A percentile compares a stretch with the other conserved stretches of the same genome.
Conservation (phyloP, 2,888 invertebrate species). For the Brachylomia viminalis region DNA sequence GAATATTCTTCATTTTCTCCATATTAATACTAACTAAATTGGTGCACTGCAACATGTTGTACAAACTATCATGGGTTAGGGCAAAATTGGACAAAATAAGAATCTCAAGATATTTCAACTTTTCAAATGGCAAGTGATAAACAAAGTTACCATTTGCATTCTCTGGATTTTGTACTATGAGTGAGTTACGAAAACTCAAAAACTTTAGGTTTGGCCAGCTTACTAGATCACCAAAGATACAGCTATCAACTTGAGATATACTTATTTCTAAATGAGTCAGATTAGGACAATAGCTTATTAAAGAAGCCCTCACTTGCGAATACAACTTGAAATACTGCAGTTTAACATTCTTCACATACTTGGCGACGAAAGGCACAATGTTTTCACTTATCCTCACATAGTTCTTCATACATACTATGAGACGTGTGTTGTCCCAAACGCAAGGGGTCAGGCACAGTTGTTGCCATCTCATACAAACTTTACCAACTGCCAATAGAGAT, state of each 20-base stretch:
- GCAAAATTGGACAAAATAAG: slow-evolving; percentile 88
- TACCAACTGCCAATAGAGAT: slow-evolving; percentile 86
- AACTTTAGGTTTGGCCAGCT: slow-evolving; percentile 89
- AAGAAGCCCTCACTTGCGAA: slow-evolving; percentile 87
- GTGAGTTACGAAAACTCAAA: slow-evolving; percentile 88
- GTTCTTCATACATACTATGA: slow-evolving; percentile 90
- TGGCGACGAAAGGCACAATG: slow-evolving; percentile 89
- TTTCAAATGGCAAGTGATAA: slow-evolving; percentile 88
- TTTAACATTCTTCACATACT: slow-evolving; percentile 89
- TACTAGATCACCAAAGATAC: slow-evolving; percentile 88
- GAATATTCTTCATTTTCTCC: slow-evolving; percentile 90
- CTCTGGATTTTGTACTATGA: slow-evolving; percentile 86
- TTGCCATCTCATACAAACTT: slow-evolving; percentile 88
- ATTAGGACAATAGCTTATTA: slow-evolving; percentile 88
- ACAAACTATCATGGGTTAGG: slow-evolving; percentile 85
- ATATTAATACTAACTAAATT: slow-evolving; percentile 88
- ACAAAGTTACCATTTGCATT: slow-evolving; percentile 88
- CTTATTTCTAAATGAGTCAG: slow-evolving; percentile 90
- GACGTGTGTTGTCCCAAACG: slow-evolving; percentile 89
- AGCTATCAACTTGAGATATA: slow-evolving; percentile 89
- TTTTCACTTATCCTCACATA: slow-evolving; percentile 88
- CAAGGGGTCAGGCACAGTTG: slow-evolving; percentile 87
- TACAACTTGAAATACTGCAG: slow-evolving; percentile 90
- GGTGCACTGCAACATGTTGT: slow-evolving; percentile 87
- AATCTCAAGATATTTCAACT: slow-evolving; percentile 85